A percentile compares a stretch with the other conserved stretches of the same genome.
Conservation (phyloP, 1,140 invertebrate species). For the Harpegnathos saltator region DNA sequence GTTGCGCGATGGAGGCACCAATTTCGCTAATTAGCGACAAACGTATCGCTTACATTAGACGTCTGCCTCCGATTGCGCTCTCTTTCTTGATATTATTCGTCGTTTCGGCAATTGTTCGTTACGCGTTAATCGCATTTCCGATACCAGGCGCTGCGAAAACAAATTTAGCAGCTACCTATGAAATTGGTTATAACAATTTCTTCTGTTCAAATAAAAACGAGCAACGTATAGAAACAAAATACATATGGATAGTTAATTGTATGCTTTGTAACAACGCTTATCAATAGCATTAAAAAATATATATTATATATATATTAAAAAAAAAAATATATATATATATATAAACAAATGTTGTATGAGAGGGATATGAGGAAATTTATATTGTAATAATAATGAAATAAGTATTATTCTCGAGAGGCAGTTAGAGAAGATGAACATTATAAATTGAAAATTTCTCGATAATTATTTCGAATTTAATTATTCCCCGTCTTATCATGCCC, state of each 20-base stretch:
- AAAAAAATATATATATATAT: too few relatives aligned
- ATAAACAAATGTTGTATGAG: background rate
- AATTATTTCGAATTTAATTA: too few relatives aligned
- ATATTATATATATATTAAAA: background rate
- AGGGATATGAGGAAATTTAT: too few relatives aligned
- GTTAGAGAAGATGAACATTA: too few relatives aligned
- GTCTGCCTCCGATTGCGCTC: background rate
- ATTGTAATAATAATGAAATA: too few relatives aligned
- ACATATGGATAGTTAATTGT: constrained; percentile 14
- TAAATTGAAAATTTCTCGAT: too few relatives aligned
- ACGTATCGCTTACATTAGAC: constrained; percentile 17
- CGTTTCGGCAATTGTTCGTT: background rate
- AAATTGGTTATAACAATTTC: background rate
- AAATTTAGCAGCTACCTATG: background rate
- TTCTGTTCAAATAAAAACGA: background rate
- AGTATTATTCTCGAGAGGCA: too few relatives aligned
- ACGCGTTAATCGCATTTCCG: background rate
- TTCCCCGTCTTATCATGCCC: too few relatives aligned
- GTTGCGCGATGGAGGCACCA: constrained; percentile 4
- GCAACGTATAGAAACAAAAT: background rate
- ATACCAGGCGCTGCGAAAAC: background rate
- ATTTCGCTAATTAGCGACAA: constrained; percentile 56
- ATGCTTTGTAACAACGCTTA: too few relatives aligned
- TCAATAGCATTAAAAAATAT: too few relatives aligned
- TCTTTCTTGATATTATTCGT: background rate